Base-by-base conservation (phyloP, 2,797 vertebrate genomes). In the Onychomys arenicola region DNA sequence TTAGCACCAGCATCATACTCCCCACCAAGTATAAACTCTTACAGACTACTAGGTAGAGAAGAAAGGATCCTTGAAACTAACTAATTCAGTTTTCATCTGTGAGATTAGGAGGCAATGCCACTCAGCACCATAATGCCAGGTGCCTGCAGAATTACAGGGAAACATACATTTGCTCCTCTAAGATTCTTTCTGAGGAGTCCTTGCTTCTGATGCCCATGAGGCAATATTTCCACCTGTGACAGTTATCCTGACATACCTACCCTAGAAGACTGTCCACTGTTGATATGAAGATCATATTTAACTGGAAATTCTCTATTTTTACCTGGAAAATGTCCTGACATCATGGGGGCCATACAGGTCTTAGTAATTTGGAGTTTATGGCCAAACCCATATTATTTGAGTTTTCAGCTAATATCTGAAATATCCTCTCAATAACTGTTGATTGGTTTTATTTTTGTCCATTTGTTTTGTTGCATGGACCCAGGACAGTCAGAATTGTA, bases 401-500 rank as follows among this genome's bases (percentile, higher is more conserved):
- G 65, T 69, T 43, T 90, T 57, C 59, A n/a, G 1, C 5, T 67
- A 71, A 87, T 65, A 11, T 27, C 69, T 80, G 10, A 49, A 40
- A 23, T 25, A 92, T 87, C 76, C 12, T 78, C 37, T 65, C 27
- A 12, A 13, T 83, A 37, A 25, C 27, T 86, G 8, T 65, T 57
- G 46, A 25, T 77, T 69, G 95, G 5, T 65, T 90, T 84, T 89
- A 37, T 75, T 87, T 93, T 95, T 17, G 2, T 83, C n/a, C 59
- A 46, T 76, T 76, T 76, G 23, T 27, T 76, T 73, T 76, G 40
- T 46, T 21, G 80, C 5, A 8, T 59, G 25, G 80, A 76, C 25
- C 29, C 82, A 43, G 89, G 17, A 67, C 7, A 93, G 3, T 12
- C 61, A 84, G 89, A 63, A 1, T 89, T 78, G 10, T 87, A 90